Percentiles rank a stretch among this genome's conserved stretches.
phyloP scores from a whole-genome alignment of 2,797 vertebrate species.

The Acropternis orthonyx region DNA sequence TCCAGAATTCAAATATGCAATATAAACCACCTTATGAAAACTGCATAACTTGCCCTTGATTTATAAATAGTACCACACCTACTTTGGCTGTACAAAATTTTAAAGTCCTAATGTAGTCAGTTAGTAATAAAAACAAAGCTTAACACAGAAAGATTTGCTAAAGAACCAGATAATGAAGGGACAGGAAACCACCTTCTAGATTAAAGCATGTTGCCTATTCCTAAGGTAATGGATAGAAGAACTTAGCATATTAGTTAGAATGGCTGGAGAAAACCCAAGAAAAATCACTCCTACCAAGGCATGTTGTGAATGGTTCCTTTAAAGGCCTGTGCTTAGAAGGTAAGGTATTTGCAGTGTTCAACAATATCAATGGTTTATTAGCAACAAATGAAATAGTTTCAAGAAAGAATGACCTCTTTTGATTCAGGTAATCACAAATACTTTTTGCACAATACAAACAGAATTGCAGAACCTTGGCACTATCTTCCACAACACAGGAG shows the following conservation, averaged over 20 bases:
- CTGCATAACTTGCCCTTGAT: conserved; percentile 64
- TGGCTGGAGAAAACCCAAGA: conserved; percentile 22
- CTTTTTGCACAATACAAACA: neutral
- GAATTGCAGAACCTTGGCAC: neutral
- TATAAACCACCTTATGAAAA: conserved; percentile 78
- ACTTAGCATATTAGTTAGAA: conserved; percentile 27
- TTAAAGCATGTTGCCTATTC: conserved; percentile 34
- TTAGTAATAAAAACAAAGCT: conserved; percentile 50
- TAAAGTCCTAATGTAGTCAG: conserved; percentile 47
- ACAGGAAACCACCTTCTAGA: conserved; percentile 61
- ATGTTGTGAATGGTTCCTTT: neutral
- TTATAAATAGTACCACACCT: conserved; percentile 75
- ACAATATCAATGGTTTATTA: neutral
- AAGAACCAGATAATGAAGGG: conserved; percentile 50
- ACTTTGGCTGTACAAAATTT: conserved; percentile 49
- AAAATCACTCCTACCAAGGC: conserved; percentile 22
- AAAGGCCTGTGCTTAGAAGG: neutral
- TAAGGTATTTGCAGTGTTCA: neutral
- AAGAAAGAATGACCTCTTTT: neutral
- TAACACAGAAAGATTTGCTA: conserved; percentile 40
- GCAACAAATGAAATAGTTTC: neutral
- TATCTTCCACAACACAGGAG: neutral
- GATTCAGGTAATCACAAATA: neutral
- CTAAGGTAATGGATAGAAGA: conserved; percentile 41
- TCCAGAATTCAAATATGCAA: conserved; percentile 80